Conservation (phyloP, 2,888 invertebrate species). For the Aplocera efformata region DNA sequence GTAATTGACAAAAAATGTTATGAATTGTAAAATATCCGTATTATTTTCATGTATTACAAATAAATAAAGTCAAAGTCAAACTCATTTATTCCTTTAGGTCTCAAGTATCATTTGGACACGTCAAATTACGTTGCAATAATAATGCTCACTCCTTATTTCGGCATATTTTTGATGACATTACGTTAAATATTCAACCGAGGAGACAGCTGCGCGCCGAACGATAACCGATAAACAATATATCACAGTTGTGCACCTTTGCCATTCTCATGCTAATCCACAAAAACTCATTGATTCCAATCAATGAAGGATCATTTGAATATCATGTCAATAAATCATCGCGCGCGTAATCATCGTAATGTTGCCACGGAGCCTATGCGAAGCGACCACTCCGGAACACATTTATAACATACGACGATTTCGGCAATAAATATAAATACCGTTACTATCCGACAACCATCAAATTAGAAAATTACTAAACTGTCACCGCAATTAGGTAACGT, state of each 20-base stretch:
- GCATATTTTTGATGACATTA: slow-evolving; percentile 6
- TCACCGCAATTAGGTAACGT: slow-evolving; percentile 46
- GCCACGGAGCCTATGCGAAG: slow-evolving; percentile 37
- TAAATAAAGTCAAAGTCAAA: too few species aligned
- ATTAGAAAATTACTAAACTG: slow-evolving; percentile 45
- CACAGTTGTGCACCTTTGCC: slow-evolving; percentile 40
- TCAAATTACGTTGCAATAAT: neutral
- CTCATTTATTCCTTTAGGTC: too few species aligned
- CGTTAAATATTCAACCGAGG: slow-evolving; percentile 20
- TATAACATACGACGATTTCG: slow-evolving; percentile 3
- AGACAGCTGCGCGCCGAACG: slow-evolving; percentile 37
- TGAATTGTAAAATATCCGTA: too few species aligned
- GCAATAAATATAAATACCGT: slow-evolving; percentile 17
- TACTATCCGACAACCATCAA: slow-evolving; percentile 40
- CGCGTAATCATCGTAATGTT: slow-evolving; percentile 49
- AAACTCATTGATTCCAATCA: slow-evolving; percentile 58
- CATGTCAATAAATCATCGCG: slow-evolving; percentile 59
- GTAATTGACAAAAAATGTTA: too few species aligned
- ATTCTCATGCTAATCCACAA: slow-evolving; percentile 66
- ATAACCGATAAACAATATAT: slow-evolving; percentile 40
- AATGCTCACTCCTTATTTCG: neutral
- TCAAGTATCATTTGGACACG: too few species aligned
- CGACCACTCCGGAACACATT: slow-evolving; percentile 1
- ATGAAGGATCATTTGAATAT: slow-evolving; percentile 59
- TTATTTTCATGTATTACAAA: too few species aligned